Evolutionary conservation across 2,888 invertebrate genomes (phyloP).

Genomic region (Nemurella pictetii): DNA sequence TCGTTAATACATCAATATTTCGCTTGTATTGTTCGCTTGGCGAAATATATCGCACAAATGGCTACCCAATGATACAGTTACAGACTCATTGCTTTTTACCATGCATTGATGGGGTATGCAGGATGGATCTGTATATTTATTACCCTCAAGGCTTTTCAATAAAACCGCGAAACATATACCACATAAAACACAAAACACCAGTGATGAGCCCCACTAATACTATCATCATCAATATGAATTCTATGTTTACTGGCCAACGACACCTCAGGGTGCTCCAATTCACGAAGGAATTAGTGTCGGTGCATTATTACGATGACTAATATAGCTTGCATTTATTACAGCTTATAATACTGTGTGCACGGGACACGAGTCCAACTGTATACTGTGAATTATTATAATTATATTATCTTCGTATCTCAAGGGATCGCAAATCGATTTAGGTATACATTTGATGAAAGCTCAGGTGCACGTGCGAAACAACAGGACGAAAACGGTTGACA

Average conservation of each 20-base stretch:
- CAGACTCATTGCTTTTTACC: conserved; percentile 39
- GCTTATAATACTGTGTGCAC: conserved; percentile 35
- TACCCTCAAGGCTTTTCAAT: conserved; percentile 43
- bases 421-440: conserved; percentile 2
- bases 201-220: conserved; percentile 40
- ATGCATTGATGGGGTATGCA: conserved; percentile 31
- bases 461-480: conserved; percentile 4
- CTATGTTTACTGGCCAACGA: conserved; percentile 37
- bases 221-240: conserved; percentile 41
- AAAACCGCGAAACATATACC: conserved; percentile 42
- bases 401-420: conserved; percentile 6
- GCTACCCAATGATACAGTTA: conserved; percentile 41
- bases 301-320: conserved; percentile 41
- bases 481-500: not conserved
- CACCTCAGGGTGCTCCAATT: conserved; percentile 41
- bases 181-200: conserved; percentile 31
- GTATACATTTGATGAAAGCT: conserved; percentile 7
- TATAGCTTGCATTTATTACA: conserved; percentile 40
- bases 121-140: conserved; percentile 43
- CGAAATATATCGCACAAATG: conserved; percentile 40
- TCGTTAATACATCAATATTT: conserved; percentile 43
- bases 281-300: conserved; percentile 41
- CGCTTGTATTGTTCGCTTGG: conserved; percentile 40
- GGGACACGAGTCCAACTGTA: conserved; percentile 34
- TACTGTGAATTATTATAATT: conserved; percentile 38